Evolutionary conservation across 2,797 vertebrate genomes (phyloP), one percentile per base, ranked within the genome.

Genomic region (Cyprinodon diabolis): DNA sequence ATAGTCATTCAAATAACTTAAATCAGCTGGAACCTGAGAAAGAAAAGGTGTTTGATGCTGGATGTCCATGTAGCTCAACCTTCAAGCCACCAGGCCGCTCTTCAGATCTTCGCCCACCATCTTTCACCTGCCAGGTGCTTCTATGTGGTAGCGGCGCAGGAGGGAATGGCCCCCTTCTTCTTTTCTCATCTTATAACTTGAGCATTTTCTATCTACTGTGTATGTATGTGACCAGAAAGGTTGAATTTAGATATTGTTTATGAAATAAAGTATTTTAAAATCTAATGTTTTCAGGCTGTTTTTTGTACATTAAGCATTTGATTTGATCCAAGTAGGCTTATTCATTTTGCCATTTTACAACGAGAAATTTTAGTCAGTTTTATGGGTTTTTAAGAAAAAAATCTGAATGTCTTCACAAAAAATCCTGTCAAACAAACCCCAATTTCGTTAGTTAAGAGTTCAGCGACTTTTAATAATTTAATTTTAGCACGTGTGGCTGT

Each of bases 241-340:
- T 85, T 87, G 30, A 86, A 89, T 92, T 92, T 87, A 86, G 75
- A 92, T 91, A 93, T 92, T 91, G 90, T 94, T 94, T 92, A 93
- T 92, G 81, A 92, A 95, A 94, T 94, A 93, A 95, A 94, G 72
- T 86, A 91, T 88, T 95, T 94, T 92, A 94, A 95, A 95, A 87
- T 76, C 82, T 55, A 87, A 75, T 23, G 19, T 47, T 25, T 21
- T 55, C 10, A 48, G 9, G 4, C 1, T 15, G 25, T 37, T 57
- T 54, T 19, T n/a, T 30, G 4, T 55, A 62, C 17, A 40, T 62
- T 11, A 40, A 21, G 17, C 4, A 40, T 48, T 11, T 48, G 3
- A 43, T 43, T 43, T 43, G 30, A 43, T 43, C 40, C 40, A 43
- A 43, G 40, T 43, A 5, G 30, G 1, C 25, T 6, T 2, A 12